Percentiles rank a stretch among this genome's conserved stretches.
Evolutionary conservation across 1,140 invertebrate species (phyloP).

Genomic region (Penaeus japonicus): DNA sequence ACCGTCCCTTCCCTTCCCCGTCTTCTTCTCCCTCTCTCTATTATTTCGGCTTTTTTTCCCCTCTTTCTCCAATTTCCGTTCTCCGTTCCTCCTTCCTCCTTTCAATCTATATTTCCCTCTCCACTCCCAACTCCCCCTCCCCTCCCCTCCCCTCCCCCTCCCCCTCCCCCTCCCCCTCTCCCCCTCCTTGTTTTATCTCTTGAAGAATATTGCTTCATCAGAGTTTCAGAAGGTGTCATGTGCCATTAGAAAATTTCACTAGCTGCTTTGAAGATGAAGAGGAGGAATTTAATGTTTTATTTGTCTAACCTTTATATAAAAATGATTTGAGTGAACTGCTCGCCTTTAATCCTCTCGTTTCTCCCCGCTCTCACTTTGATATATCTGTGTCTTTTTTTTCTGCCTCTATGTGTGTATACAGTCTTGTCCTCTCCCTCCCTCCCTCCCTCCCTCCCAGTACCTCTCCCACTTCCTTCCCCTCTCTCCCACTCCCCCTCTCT

Average conservation of each 20-base stretch:
- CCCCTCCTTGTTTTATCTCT: neutral
- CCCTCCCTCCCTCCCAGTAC: no score
- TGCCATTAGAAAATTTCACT: no score
- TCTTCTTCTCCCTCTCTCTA: conserved; percentile 2
- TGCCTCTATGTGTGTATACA: neutral
- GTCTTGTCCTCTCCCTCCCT: neutral
- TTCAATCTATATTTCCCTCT: neutral
- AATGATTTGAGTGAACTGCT: no score
- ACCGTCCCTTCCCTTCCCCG: neutral
- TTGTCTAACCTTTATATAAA: no score
- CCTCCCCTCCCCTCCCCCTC: neutral
- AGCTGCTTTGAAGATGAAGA: no score
- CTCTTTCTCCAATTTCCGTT: neutral
- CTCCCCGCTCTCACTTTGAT: neutral
- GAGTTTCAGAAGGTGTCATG: no score
- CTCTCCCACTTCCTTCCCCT: neutral
- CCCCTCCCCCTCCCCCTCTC: conserved; percentile 2
- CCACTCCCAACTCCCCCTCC: neutral
- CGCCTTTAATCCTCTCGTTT: neutral
- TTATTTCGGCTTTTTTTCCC: neutral
- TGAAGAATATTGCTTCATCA: no score
- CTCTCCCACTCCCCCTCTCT: no score
- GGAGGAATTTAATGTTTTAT: no score
- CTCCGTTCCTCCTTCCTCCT: conserved; percentile 6
- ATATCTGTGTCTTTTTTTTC: neutral